These are phyloP conservation scores for Ceriagrion tenellum DNA, from an alignment of 2,888 invertebrate species.

Conservation along the genomic window DNA sequence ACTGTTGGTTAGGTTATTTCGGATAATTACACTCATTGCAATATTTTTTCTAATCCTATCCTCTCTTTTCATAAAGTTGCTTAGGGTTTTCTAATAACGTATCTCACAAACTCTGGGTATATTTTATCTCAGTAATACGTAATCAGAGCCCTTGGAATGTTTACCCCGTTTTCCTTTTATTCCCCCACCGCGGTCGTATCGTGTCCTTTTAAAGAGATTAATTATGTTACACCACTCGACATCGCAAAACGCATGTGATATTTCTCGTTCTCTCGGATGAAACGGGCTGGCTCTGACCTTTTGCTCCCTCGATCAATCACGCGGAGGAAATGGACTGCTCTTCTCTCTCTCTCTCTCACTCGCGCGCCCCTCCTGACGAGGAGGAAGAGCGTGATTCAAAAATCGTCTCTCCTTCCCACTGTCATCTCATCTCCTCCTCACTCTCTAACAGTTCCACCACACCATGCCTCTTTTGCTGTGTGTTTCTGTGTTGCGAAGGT, in stretches of 20 bases:
- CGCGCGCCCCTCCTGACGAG: too few relatives aligned
- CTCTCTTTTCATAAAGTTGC: too few relatives aligned
- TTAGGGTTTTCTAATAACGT: too few relatives aligned
- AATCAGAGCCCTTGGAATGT: neutral
- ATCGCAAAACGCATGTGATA: neutral
- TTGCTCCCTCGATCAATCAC: slow-evolving; percentile 18
- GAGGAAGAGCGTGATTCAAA: neutral
- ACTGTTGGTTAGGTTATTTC: too few relatives aligned
- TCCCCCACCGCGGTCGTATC: neutral
- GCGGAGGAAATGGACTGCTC: slow-evolving; percentile 4
- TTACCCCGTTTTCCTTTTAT: neutral
- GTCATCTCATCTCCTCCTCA: neutral
- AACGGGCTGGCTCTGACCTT: neutral
- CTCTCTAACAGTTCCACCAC: neutral
- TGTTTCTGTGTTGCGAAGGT: too few relatives aligned
- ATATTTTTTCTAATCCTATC: too few relatives aligned
- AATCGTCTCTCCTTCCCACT: neutral
- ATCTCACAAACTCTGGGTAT: too few relatives aligned
- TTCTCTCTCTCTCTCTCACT: neutral
- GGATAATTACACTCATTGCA: too few relatives aligned
- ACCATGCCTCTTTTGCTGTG: neutral
- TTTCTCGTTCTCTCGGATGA: neutral
- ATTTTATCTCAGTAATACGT: too few relatives aligned
- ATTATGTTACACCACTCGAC: neutral
- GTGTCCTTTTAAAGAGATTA: neutral